These are phyloP conservation scores for Agrenia bidenticulata DNA, from an alignment of 2,888 invertebrate genomes.

Conservation along the genomic window DNA sequence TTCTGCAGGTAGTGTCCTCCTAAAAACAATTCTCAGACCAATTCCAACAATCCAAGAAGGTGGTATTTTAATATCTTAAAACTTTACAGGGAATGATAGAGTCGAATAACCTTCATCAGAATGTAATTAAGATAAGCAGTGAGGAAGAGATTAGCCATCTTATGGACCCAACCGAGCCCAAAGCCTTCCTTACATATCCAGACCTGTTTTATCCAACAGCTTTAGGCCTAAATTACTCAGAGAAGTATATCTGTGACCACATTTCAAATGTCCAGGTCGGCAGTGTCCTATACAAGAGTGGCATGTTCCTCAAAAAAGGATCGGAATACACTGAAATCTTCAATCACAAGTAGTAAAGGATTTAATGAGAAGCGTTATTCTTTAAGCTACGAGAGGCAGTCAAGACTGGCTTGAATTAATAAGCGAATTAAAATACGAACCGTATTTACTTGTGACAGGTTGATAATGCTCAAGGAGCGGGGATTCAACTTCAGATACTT, in stretches of 20 bases:
- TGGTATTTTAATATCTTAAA: not conserved
- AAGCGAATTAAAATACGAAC: too few relatives aligned
- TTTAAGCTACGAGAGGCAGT: too few relatives aligned
- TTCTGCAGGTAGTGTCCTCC: conserved; percentile 12
- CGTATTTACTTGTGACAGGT: too few relatives aligned
- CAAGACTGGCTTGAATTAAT: too few relatives aligned
- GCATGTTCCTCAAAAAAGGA: conserved; percentile 40
- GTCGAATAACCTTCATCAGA: conserved; percentile 15
- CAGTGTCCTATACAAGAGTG: conserved; percentile 31
- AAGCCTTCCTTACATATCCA: conserved; percentile 33
- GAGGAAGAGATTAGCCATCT: conserved; percentile 37
- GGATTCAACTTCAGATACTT: conserved; percentile 34
- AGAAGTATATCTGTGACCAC: conserved; percentile 29
- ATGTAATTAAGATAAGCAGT: conserved; percentile 19
- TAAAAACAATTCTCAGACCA: not conserved
- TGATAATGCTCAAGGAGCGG: conserved; percentile 32
- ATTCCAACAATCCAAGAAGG: not conserved
- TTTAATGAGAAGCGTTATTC: too few relatives aligned
- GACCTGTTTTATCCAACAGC: conserved; percentile 41
- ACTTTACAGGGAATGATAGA: conserved; percentile 29
- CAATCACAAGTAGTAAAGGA: conserved; percentile 42
- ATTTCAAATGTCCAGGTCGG: conserved; percentile 22
- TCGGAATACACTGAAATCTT: conserved; percentile 35
- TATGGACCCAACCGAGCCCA: not conserved
- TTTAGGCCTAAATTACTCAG: conserved; percentile 24